A percentile compares a stretch with the other conserved stretches of the same genome.
Evolutionary conservation across 2,113 vertebrate genomes (phyloP).

Genomic region (Oreotragus oreotragus): DNA sequence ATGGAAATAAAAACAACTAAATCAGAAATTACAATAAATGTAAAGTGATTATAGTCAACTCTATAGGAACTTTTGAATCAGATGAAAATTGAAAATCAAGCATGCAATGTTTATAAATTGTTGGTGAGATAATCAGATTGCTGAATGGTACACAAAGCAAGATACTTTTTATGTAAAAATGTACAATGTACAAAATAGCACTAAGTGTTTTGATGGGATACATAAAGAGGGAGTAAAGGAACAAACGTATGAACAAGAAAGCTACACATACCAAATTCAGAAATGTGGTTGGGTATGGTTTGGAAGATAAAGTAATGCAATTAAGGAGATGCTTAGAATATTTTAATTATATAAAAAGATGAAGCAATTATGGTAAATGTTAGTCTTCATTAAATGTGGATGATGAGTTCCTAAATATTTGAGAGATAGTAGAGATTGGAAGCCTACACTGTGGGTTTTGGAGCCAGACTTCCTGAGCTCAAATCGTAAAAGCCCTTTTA

Average conservation of each 20-base stretch:
- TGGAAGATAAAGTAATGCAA: background rate
- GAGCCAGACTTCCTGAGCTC: background rate
- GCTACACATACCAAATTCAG: background rate
- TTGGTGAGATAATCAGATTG: background rate
- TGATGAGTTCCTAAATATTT: background rate
- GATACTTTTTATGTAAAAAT: background rate
- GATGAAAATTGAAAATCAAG: background rate
- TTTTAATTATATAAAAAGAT: background rate
- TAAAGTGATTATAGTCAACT: background rate
- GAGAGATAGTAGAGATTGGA: background rate
- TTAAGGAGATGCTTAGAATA: background rate
- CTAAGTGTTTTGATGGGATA: background rate
- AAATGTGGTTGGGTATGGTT: background rate
- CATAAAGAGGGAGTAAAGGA: background rate
- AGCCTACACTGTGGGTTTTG: background rate
- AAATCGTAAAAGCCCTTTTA: background rate
- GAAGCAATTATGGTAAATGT: background rate
- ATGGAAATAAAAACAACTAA: background rate
- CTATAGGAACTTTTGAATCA: background rate
- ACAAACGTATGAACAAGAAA: background rate
- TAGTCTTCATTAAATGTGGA: background rate
- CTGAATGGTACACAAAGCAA: background rate
- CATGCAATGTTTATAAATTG: background rate
- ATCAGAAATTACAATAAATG: background rate
- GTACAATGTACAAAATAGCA: background rate